Conservation (phyloP, 2,797 vertebrate species). For the Serranus cabrilla region DNA sequence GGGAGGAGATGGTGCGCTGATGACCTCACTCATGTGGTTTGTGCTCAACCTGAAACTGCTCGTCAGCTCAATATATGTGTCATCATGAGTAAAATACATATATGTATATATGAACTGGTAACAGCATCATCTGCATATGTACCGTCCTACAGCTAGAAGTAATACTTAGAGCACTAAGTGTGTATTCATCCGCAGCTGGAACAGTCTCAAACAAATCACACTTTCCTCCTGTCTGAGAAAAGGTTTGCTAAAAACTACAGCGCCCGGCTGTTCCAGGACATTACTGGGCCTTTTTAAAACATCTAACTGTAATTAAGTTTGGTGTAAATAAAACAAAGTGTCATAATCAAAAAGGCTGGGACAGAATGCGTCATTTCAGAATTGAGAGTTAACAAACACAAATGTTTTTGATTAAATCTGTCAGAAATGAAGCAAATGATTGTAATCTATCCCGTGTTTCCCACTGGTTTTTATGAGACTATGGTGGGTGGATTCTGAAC, state of each 20-base stretch:
- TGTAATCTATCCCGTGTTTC: too few relatives aligned
- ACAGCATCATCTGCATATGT: too few relatives aligned
- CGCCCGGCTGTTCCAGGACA: background rate
- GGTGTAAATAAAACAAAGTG: too few relatives aligned
- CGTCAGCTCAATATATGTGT: too few relatives aligned
- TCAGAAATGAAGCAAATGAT: too few relatives aligned
- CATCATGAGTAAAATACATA: background rate
- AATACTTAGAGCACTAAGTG: background rate
- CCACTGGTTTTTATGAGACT: too few relatives aligned
- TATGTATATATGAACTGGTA: background rate
- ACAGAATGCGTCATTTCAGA: too few relatives aligned
- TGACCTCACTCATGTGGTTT: constrained; percentile 6
- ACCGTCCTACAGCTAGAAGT: background rate
- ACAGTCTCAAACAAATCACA: background rate
- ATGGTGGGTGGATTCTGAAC: too few relatives aligned
- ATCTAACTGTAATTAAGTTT: too few relatives aligned
- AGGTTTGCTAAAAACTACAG: background rate
- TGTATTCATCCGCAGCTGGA: background rate
- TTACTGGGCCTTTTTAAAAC: background rate
- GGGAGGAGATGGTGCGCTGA: background rate
- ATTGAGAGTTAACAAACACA: too few relatives aligned
- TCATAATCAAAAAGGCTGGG: too few relatives aligned
- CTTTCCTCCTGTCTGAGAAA: background rate
- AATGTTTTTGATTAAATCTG: too few relatives aligned
- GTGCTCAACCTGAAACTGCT: background rate